Evolutionary conservation across 2,797 vertebrate genomes (phyloP), one percentile per base, ranked within the genome.

Genomic region (Mormyrops attenuatus): DNA sequence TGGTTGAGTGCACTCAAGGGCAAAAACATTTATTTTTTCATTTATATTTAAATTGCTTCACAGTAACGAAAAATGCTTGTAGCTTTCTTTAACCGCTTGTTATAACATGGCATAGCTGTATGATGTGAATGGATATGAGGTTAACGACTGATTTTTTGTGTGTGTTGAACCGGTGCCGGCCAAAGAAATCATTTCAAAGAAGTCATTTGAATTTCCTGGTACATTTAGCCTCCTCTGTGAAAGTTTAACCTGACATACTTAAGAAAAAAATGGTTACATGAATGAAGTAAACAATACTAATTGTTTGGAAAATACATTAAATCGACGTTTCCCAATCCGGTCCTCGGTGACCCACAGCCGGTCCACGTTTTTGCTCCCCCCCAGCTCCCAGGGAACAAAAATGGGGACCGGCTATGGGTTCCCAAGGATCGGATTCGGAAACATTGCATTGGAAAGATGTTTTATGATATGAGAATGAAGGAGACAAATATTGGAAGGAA

Each of bases 21-120:
- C 85, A 87, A 87, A 87, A 87, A 60, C 85, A 87, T 15, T 86
- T 34, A 86, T 30, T 86, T 38, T 41, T 57, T n/a, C 26, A 87
- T 57, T 38, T 87, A 13, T 87, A 57, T 60, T 87, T 41, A 60
- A 55, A 87, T 87, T 57, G 2, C 53, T 87, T 44, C 53, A 52
- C 41, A 52, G 44, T 55, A 30, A 30, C 47, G 30, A 53, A 85
- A 86, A 86, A 30, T 86, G 20, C 7, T 86, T 85, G 38, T 5
- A 5, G 13, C 30, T 73, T 73, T 34, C 38, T 73, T 15, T 73
- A 38, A 38, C 66, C 44, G 50, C 49, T 52, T 86, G 26, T 26
- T 30, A 50, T 80, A 80, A 80, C 38, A 80, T 15, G 26, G 30
- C 30, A 5, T 73, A 73, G 38, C 26, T 73, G 1, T 17, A 17